phyloP scores from a whole-genome alignment of 1,140 invertebrate species.

The Penaeus japonicus region DNA sequence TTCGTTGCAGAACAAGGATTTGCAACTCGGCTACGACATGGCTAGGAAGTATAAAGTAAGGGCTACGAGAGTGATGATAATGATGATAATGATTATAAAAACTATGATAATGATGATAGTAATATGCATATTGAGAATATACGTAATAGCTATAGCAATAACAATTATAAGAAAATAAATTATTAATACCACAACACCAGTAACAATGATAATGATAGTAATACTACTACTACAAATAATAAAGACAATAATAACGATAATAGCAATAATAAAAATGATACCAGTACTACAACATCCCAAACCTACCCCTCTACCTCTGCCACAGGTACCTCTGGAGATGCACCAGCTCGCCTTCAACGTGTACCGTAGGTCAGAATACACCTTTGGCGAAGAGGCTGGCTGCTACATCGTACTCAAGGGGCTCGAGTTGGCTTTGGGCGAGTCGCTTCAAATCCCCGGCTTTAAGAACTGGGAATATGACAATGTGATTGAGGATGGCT shows the following conservation, averaged over 20 bases:
- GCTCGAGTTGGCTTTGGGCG: constrained; percentile 44
- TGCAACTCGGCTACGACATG: constrained; percentile 60
- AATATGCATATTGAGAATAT: too few relatives aligned
- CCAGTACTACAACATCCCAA: background rate
- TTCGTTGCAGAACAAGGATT: constrained; percentile 57
- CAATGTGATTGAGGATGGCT: constrained; percentile 50
- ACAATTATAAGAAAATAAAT: too few relatives aligned
- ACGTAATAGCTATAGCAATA: too few relatives aligned
- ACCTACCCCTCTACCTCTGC: background rate
- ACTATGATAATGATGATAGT: too few relatives aligned
- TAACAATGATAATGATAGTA: too few relatives aligned
- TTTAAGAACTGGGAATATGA: constrained; percentile 59
- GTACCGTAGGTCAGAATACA: constrained; percentile 54
- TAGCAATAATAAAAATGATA: too few relatives aligned
- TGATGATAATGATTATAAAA: too few relatives aligned
- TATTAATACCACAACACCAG: too few relatives aligned
- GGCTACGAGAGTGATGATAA: too few relatives aligned
- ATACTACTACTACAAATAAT: too few relatives aligned
- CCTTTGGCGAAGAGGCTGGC: constrained; percentile 55
- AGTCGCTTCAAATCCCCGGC: constrained; percentile 45
- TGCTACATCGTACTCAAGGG: constrained; percentile 55
- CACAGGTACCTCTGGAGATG: constrained; percentile 58
- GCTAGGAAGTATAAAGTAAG: constrained; percentile 58
- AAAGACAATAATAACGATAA: too few relatives aligned
- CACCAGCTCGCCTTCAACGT: constrained; percentile 51